Conservation (phyloP, 2,797 vertebrate species). For the Megaceryle alcyon region DNA sequence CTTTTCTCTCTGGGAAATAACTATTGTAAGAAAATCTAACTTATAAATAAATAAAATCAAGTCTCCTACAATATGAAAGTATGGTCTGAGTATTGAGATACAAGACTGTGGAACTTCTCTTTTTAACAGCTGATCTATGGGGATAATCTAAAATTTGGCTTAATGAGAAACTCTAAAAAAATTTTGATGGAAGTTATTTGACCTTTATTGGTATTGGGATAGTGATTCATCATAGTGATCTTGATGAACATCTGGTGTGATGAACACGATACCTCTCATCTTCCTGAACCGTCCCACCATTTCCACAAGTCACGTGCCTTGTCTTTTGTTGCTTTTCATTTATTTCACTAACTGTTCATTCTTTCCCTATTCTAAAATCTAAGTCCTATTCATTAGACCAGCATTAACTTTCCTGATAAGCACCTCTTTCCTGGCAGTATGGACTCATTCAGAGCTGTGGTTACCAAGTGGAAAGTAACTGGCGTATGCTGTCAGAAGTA, state of each 20-base stretch:
- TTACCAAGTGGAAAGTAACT: neutral
- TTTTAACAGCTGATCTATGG: neutral
- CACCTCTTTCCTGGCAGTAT: neutral
- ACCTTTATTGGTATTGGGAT: neutral
- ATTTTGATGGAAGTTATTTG: neutral
- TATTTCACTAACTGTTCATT: neutral
- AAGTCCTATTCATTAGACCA: rapidly evolving
- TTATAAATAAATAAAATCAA: neutral
- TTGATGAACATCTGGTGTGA: rapidly evolving
- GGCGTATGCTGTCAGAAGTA: neutral
- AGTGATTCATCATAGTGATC: neutral
- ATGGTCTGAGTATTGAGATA: neutral
- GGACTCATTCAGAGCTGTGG: neutral
- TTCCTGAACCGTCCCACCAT: neutral
- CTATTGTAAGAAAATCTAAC: neutral
- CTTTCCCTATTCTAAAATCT: neutral
- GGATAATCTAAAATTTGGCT: neutral
- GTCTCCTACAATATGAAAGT: neutral
- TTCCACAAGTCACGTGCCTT: neutral
- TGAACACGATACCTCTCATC: neutral
- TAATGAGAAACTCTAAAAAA: neutral
- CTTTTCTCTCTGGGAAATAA: neutral
- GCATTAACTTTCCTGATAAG: neutral
- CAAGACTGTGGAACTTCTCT: neutral
- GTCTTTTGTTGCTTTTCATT: neutral